A percentile compares a stretch with the other conserved stretches of the same genome.
phyloP scores from a whole-genome alignment of 2,888 invertebrate genomes.

The Strigamia crassipes region DNA sequence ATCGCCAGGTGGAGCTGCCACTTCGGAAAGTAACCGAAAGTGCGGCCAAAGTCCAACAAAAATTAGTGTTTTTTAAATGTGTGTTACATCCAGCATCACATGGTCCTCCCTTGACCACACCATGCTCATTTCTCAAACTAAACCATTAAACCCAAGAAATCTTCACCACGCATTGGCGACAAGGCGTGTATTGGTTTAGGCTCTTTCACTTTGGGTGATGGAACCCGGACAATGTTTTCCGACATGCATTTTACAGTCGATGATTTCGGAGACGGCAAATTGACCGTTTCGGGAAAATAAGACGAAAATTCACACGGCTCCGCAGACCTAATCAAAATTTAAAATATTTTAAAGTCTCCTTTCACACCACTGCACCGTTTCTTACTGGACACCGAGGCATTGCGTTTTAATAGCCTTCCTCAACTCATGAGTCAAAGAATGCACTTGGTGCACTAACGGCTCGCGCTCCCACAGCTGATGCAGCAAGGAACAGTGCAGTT shows the following conservation, averaged over 20 bases:
- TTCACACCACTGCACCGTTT: not conserved
- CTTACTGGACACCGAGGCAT: not conserved
- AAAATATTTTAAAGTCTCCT: not conserved
- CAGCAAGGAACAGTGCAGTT: not conserved
- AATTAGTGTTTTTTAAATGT: too few species aligned
- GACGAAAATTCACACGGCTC: slow-evolving; percentile 1
- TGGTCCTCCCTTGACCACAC: too few species aligned
- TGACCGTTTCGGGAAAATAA: not conserved
- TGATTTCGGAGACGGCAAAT: not conserved
- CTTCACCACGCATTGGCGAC: too few species aligned
- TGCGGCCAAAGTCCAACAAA: too few species aligned
- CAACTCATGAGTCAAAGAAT: not conserved
- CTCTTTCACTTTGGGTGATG: too few species aligned
- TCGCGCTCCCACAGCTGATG: not conserved
- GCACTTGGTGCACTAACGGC: slow-evolving; percentile 1
- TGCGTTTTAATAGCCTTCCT: not conserved
- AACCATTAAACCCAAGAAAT: too few species aligned
- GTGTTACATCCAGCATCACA: too few species aligned
- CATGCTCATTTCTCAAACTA: too few species aligned
- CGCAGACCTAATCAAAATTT: not conserved
- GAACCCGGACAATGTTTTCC: too few species aligned
- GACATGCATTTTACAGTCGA: not conserved
- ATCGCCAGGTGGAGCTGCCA: too few species aligned
- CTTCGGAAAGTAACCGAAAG: too few species aligned
- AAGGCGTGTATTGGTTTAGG: too few species aligned